Evolutionary conservation across 2,888 invertebrate genomes (phyloP), one percentile per base, ranked within the genome.

Genomic region (Asteroscopus sphinx): DNA sequence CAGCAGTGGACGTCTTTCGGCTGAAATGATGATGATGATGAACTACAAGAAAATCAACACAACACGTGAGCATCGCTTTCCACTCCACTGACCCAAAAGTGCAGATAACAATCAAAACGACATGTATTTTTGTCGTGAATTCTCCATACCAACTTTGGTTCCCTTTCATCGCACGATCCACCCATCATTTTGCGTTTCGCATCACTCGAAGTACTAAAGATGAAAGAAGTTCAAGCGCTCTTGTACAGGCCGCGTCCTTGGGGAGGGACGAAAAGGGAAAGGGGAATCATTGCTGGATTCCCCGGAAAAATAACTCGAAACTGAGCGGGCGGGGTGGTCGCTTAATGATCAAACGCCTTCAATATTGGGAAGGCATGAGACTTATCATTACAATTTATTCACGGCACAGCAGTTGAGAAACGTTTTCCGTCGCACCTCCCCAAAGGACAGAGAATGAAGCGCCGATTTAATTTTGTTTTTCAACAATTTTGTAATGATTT

Each of bases 361-460:
- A 91, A 92, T 92, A 92, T 89, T 88, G 88, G 89, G 87, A 87
- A 87, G 89, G 86, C 87, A 86, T 81, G 82, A 81, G 85, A 85
- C 89, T 91, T 91, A 91, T 91, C 91, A 86, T 91, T 90, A 92
- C 93, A 91, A 93, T 92, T 93, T 92, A 93, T 93, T 93, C 92
- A 92, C 82, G 83, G 83, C 82, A 82, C 79, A 87, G 83, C 86
- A 82, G 82, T 82, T 79, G 78, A 78, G 80, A 75, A 80, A 76
- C 75, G 63, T 69, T 78, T 77, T 69, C 67, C 70, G 64, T 65
- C 67, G 68, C 57, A 52, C 52, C 66, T 66, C 54, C 57, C 37
- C 59, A 37, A 51, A 51, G 54, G 59, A 59, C 69, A 58, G 26
- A 16, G 39, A 44, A 52, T 37, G 13, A 21, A 39, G 15, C 33